Evolutionary conservation across 2,113 vertebrate species (phyloP).

Genomic region (Arothron firmamentum): DNA sequence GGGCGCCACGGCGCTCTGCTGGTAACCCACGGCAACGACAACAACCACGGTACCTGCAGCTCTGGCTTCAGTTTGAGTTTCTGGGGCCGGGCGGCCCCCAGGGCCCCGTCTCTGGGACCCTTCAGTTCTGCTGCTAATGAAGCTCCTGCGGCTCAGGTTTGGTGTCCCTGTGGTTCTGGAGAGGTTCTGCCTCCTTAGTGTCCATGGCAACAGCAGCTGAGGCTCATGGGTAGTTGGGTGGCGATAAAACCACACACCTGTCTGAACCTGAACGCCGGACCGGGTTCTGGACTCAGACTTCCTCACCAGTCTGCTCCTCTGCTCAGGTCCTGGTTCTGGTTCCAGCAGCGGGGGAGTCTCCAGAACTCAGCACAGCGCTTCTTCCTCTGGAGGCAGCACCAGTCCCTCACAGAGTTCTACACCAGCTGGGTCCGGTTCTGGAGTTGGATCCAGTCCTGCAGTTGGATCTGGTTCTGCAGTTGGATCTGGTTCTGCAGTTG

Average conservation of each 20-base stretch:
- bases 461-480: no score
- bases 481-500: no score
- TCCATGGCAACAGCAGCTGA: neutral
- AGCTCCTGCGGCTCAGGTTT: no score
- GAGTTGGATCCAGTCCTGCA: neutral
- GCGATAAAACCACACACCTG: neutral
- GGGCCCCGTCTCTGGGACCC: no score
- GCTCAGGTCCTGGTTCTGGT: slow-evolving; percentile 27
- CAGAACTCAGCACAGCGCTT: slow-evolving; percentile 15
- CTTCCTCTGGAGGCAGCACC: neutral
- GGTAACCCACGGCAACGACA: slow-evolving; percentile 14
- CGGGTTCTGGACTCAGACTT: neutral
- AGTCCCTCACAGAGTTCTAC: neutral
- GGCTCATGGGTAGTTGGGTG: slow-evolving; percentile 3
- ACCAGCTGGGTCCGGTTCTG: neutral
- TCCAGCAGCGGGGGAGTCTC: slow-evolving; percentile 10
- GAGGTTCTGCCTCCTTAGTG: no score
- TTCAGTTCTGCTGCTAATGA: no score
- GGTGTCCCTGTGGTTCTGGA: no score
- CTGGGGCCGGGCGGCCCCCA: no score
- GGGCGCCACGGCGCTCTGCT: slow-evolving; percentile 56
- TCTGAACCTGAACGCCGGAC: no score
- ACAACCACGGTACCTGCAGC: slow-evolving; percentile 22
- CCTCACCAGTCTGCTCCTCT: neutral
- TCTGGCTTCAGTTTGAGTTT: no score